phyloP scores from a whole-genome alignment of 2,113 vertebrate genomes.

The Mungos mungo region DNA sequence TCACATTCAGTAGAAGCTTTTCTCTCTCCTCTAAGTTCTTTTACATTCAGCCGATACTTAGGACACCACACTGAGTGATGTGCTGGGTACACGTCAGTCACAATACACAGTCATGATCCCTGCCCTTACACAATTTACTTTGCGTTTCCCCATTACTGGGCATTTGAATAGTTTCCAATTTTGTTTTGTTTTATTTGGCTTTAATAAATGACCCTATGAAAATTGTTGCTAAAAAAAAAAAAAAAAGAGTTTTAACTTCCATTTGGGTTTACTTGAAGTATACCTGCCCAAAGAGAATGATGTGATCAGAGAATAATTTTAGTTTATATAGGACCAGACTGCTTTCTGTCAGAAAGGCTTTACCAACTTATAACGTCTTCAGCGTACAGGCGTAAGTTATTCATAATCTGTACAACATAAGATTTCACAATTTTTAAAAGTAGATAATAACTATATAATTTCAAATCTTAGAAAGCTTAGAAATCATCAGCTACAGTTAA shows the following conservation, averaged over 20 bases:
- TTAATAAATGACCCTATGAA: slow-evolving; percentile 1
- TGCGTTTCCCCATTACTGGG: neutral
- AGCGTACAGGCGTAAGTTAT: neutral
- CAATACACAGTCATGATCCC: neutral
- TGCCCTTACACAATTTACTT: neutral
- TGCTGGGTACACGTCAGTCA: neutral
- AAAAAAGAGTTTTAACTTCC: neutral
- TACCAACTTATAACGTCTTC: neutral
- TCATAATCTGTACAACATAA: neutral
- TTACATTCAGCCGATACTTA: neutral
- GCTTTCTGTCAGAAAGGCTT: neutral
- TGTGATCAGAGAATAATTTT: neutral
- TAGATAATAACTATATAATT: neutral
- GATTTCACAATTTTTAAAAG: neutral
- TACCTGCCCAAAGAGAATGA: neutral
- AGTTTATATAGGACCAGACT: neutral
- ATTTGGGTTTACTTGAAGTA: slow-evolving; percentile 1
- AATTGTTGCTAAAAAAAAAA: neutral
- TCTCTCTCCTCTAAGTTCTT: neutral
- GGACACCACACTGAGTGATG: neutral
- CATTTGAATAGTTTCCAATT: neutral
- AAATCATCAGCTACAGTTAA: neutral
- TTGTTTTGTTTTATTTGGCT: neutral
- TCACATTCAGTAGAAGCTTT: neutral
- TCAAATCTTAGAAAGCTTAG: neutral